phyloP scores from a whole-genome alignment of 1,140 invertebrate genomes.

The Bombus pascuorum region DNA sequence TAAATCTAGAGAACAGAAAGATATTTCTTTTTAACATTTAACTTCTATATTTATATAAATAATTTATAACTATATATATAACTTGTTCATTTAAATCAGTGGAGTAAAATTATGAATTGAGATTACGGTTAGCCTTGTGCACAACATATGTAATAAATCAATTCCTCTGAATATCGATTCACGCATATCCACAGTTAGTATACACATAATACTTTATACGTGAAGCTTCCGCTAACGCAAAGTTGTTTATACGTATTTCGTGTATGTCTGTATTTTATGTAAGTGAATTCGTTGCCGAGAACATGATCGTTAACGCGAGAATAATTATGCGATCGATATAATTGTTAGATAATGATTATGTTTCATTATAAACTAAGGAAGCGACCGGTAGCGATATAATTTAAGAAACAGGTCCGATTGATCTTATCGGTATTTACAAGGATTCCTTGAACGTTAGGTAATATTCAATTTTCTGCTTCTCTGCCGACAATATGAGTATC shows the following conservation, averaged over 20 bases:
- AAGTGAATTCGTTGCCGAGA: background rate
- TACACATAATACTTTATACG: background rate
- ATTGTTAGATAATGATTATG: conserved; percentile 2
- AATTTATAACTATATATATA: background rate
- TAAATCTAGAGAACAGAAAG: background rate
- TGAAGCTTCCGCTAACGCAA: background rate
- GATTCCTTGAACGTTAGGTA: background rate
- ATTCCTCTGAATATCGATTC: background rate
- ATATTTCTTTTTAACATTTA: too few relatives aligned
- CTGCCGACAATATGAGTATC: background rate
- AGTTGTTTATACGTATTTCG: conserved; percentile 14
- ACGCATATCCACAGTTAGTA: background rate
- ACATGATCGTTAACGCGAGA: background rate
- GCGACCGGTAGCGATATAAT: background rate
- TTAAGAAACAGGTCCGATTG: background rate
- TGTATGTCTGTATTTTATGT: background rate
- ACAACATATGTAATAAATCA: background rate
- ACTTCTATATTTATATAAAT: background rate
- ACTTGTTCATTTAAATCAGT: background rate
- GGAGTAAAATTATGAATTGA: background rate
- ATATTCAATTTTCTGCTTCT: background rate
- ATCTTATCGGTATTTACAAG: conserved; percentile 1
- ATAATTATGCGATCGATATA: background rate
- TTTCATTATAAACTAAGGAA: background rate
- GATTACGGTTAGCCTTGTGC: background rate